Evolutionary conservation across 2,797 vertebrate genomes (phyloP).

Genomic region (Pangasius larnaudii): DNA sequence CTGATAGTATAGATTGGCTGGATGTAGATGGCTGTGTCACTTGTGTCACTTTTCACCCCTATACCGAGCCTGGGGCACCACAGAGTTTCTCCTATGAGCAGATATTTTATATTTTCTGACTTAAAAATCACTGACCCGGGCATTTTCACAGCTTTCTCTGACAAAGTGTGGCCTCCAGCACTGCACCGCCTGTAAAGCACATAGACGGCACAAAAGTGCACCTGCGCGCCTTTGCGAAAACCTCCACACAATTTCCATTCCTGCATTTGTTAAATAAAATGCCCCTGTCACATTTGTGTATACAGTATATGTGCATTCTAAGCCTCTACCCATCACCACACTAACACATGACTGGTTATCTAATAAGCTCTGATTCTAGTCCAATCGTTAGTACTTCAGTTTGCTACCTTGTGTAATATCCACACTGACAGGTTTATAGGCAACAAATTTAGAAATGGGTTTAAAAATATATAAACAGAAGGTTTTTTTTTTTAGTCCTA

Average conservation of each 20-base stretch:
- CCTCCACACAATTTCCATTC: neutral
- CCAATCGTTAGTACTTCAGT: neutral
- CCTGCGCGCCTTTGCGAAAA: neutral
- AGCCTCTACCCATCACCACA: neutral
- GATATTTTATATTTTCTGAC: neutral
- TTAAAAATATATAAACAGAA: too few species aligned
- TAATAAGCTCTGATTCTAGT: neutral
- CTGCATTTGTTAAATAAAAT: slow-evolving; percentile 4
- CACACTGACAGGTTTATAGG: neutral
- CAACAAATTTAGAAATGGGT: neutral
- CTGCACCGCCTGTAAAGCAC: neutral
- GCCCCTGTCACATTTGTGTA: neutral
- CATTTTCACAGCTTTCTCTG: neutral
- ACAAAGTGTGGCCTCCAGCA: neutral
- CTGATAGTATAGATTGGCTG: neutral
- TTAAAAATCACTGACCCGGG: neutral
- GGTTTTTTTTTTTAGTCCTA: neutral
- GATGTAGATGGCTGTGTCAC: neutral
- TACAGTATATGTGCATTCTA: neutral
- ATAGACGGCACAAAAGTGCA: neutral
- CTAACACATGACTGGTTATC: neutral
- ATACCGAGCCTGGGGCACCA: neutral
- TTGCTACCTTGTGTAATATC: neutral
- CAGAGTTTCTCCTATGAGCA: neutral
- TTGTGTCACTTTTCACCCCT: neutral